Evolutionary conservation across 2,888 invertebrate species (phyloP).

Genomic region (Spilosoma lubricipeda): DNA sequence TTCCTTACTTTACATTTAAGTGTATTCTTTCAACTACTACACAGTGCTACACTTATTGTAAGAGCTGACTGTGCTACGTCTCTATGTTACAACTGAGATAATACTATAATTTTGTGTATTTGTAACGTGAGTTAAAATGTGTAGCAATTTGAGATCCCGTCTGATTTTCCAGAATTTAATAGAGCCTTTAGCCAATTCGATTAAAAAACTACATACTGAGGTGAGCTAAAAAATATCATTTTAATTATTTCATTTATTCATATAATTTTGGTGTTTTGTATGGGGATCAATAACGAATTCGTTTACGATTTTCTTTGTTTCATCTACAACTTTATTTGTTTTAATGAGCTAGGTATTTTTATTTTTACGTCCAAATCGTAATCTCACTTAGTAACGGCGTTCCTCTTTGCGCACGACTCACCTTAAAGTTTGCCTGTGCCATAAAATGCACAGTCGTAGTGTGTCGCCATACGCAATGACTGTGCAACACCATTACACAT

Average conservation of each 20-base stretch:
- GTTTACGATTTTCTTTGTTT: not conserved
- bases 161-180: conserved; percentile 54
- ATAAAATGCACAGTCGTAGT: not conserved
- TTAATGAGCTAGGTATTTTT: not conserved
- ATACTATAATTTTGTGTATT: not conserved
- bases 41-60: not conserved
- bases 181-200: conserved; percentile 31
- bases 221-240: conserved; percentile 49
- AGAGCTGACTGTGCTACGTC: not conserved
- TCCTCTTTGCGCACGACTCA: not conserved
- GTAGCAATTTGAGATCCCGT: conserved; percentile 56
- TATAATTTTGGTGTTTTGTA: not conserved
- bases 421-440: not conserved
- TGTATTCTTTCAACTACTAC: not conserved
- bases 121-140: conserved; percentile 53
- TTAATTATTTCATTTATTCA: not conserved
- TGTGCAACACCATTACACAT: not conserved
- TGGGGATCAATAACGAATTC: not conserved
- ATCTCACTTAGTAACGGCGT: not conserved
- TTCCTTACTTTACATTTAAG: not conserved
- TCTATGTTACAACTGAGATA: not conserved
- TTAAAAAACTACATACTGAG: conserved; percentile 59
- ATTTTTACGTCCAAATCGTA: not conserved
- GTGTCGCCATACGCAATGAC: not conserved
- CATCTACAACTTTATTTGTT: not conserved